Evolutionary conservation across 2,797 vertebrate species (phyloP).

Genomic region (Bradypodion pumilum): DNA sequence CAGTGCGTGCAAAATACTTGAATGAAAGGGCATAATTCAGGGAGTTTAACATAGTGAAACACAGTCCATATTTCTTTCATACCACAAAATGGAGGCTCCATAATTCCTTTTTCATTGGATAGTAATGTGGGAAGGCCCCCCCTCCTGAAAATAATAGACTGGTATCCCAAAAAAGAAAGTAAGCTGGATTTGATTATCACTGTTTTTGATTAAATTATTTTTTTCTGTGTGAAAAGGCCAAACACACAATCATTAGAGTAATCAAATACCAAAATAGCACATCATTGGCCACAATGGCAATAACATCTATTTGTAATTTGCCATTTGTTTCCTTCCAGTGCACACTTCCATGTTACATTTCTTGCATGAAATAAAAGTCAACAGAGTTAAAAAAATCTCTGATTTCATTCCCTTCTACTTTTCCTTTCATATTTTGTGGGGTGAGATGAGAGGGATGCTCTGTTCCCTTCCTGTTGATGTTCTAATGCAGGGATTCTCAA

Average conservation of each 20-base stretch:
- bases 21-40: background rate
- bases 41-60: background rate
- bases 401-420: background rate
- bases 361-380: background rate
- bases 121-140: conserved; percentile 34
- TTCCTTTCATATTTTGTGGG: background rate
- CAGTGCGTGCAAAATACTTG: background rate
- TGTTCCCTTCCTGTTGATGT: background rate
- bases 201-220: conserved; percentile 7
- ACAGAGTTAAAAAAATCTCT: background rate
- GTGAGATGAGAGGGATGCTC: background rate
- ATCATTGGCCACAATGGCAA: background rate
- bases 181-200: conserved; percentile 29
- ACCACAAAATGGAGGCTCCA: conserved; percentile 10
- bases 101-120: background rate
- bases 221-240: background rate
- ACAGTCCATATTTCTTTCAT: conserved; percentile 22
- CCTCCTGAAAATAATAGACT: background rate
- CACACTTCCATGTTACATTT: background rate
- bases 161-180: conserved; percentile 12
- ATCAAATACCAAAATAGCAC: conserved; percentile 1
- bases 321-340: conserved; percentile 8
- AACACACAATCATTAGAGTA: conserved; percentile 16
- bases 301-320: background rate
- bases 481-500: too few relatives aligned